Evolutionary conservation across 2,113 vertebrate species (phyloP), one percentile per base, ranked within the genome.

Genomic region (Scopus umbretta): DNA sequence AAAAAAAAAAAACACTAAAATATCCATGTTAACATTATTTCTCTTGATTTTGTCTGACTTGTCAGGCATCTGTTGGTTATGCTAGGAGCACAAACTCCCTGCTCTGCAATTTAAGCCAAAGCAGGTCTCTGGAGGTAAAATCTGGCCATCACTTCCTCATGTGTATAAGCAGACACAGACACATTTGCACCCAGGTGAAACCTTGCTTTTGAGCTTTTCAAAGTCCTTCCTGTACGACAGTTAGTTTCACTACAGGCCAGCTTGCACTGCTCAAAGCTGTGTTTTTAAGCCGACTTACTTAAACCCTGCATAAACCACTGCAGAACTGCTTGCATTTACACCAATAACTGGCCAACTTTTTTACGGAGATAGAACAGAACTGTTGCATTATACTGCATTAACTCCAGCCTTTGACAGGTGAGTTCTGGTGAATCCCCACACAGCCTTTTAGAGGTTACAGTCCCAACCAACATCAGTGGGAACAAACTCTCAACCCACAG

Each of bases 381-480:
- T 32, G 21, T 11, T 26, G 40, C 13, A 10, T 13, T 21, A 10
- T 6, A 11, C 6, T 17, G 50, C 25, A 10, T 10, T 58, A 20
- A 43, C 32, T 49, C 67, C 73, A 34, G 47, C 29, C 29, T 3
- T 4, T 7, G 25, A 32, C 34, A 29, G 52, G 19, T 2, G 11
- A 55, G 61, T 34, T n/a, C 67, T 73, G 59, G 59, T 17, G 26
- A 40, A 42, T 13, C 32, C 23, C 26, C n/a, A 30, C 45, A 20
- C 7, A 13, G 22, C 21, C 6, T 26, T 30, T 52, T 13, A 47
- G 22, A 61, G 40, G 38, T 38, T 53, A 10, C 38, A n/a, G 65
- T n/a, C 45, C 58, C 3, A 0, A 18, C 13, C 8, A 16, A 19
- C 1, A 2, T 26, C 3, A 58, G 3, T 8, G 25, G 36, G 38